Evolutionary conservation across 1,140 invertebrate species (phyloP), one percentile per base, ranked within the genome.

Genomic region (Globodera ellingtonae): DNA sequence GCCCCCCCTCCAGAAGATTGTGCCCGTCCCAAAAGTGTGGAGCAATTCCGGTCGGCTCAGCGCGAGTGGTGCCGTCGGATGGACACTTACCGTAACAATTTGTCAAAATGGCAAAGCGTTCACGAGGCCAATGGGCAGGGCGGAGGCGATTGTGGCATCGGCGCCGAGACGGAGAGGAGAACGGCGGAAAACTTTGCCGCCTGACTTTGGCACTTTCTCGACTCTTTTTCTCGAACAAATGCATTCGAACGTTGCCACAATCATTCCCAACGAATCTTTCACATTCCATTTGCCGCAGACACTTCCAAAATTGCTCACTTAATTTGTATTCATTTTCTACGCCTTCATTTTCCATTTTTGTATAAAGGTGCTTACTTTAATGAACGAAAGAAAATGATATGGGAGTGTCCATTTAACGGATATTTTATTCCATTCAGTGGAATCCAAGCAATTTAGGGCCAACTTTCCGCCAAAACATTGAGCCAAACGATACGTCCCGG

Each of bases 11-110:
- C 75, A 86, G 87, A 83, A 66, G 80, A 87, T 71, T 87, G 86
- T 71, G 72, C 81, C 24, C 81, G 81, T 13, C 86, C 86, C 35
- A 86, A 79, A 50, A 87, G 75, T 67, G 69, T 87, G 18, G 79
- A 83, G 50, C 87, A 87, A 77, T 87, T 88, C 72, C 85, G 78
- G 18, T 83, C 86, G 13, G 78, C 84, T n/a, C 85, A 87, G 69
- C 72, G 86, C 10, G 86, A 87, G 72, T 87, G 86, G 86, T 87
- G 86, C 72, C 46, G 75, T 13, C 82, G 84, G 62, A 81, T 82
- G 46, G 85, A 87, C 48, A 71, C 70, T 70, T 87, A 87, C 70
- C 79, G 84, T 52, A 62, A 69, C 24, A 86, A 85, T 72, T 62
- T 87, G 50, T 83, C 79, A 9, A 83, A 83, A 69, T 88, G 86